These are phyloP conservation scores for Trypoxylon attenuatum DNA, from an alignment of 2,888 invertebrate genomes.

Conservation along the genomic window DNA sequence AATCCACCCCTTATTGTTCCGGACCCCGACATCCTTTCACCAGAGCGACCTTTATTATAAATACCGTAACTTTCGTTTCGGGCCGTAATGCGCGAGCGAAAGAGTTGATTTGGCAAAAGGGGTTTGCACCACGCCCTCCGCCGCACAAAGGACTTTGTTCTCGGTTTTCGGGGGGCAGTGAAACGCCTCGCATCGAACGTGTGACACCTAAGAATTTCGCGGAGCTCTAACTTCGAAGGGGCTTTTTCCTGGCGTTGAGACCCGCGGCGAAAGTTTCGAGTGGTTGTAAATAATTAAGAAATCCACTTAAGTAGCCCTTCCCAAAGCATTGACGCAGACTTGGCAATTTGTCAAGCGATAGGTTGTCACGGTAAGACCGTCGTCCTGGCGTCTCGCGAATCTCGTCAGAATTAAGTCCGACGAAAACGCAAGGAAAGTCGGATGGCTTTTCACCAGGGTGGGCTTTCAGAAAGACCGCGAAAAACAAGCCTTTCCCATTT, in stretches of 20 bases:
- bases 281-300: constrained; percentile 60
- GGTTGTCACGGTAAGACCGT: no score
- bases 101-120: neutral
- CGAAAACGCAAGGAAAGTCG: constrained; percentile 44
- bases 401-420: constrained; percentile 37
- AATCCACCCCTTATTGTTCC: neutral
- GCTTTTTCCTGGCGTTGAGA: constrained; percentile 10
- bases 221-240: neutral
- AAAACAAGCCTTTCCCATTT: constrained; percentile 67
- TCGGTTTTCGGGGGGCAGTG: neutral
- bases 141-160: neutral
- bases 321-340: constrained; percentile 41
- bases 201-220: neutral
- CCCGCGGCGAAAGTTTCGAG: constrained; percentile 17
- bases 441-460: constrained; percentile 22
- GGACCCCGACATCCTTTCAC: neutral
- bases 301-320: constrained; percentile 55
- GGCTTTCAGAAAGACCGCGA: constrained; percentile 29
- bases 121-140: neutral
- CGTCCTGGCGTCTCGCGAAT: constrained; percentile 42
- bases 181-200: neutral
- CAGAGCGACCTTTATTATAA: neutral
- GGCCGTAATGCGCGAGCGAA: neutral
- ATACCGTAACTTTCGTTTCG: neutral
- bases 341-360: constrained; percentile 58